Evolutionary conservation across 1,140 invertebrate species (phyloP), one percentile per base, ranked within the genome.

Genomic region (Leptinotarsa undecemlineata): DNA sequence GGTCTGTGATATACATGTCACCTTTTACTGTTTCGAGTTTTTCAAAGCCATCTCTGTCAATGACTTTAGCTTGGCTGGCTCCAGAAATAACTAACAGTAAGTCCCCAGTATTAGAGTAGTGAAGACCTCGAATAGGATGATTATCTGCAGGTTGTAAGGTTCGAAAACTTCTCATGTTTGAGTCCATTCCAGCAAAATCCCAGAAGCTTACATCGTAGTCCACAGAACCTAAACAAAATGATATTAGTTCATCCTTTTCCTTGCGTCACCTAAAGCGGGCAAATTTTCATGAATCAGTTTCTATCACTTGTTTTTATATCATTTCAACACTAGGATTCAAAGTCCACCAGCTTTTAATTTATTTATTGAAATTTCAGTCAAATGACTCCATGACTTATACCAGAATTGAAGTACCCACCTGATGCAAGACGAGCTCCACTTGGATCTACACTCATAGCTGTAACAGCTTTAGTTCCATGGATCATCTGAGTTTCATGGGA

Each of bases 171-270:
- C 93, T 90, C 86, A 98, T 89, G 1, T 92, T 91, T 0, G 93
- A 90, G 85, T 99, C 97, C 96, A 99, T 99, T 11, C 97, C 97
- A 73, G 95, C 94, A 89, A 99, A 99, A 86, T 99, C 98, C 96
- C 96, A 99, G 77, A 99, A 95, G 73, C 93, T 93, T 1, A 99
- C 93, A 79, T 98, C 96, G 86, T 98, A 99, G 83, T 99, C 97
- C 26, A 96, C 90, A 6, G 94, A 95, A 13, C 98, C 97, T 81
- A 61, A 74, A 70, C 71, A 61, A 60, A 63, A 75, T 48, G 47
- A 68, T 42, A 42, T 42, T 42, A 42, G 8, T 42, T 11, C 2
- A 42, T 42, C 8, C 8, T 42, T 0, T 42, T 11, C 8, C 8
- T 42, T 42, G 33, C 2, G 8, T 42, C 33, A 42, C 8, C 33